Evolutionary conservation across 1,140 invertebrate species (phyloP).

Genomic region (Drosophila ercepeae): DNA sequence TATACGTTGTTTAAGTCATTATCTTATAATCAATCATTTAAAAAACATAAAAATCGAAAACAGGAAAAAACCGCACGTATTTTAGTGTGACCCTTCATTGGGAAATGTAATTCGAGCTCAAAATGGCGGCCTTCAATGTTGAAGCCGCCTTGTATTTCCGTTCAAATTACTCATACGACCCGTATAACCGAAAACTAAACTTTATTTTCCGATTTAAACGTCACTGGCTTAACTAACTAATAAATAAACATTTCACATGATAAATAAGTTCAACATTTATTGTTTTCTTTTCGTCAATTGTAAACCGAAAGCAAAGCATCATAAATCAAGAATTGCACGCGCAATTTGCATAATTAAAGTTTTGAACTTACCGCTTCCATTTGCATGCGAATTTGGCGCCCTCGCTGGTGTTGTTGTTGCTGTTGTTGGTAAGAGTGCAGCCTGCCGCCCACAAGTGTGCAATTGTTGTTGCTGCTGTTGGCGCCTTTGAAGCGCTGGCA

Average conservation of each 20-base stretch:
- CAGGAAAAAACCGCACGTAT: too few relatives aligned
- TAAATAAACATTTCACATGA: not conserved
- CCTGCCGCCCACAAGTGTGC: slow-evolving; percentile 31
- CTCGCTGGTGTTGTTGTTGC: slow-evolving; percentile 39
- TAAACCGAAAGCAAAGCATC: slow-evolving; percentile 22
- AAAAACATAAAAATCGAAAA: too few relatives aligned
- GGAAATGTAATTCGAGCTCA: not conserved
- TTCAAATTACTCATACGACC: not conserved
- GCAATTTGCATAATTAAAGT: slow-evolving; percentile 66
- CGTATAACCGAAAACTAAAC: not conserved
- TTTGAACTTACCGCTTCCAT: slow-evolving; percentile 63
- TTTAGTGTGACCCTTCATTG: not conserved
- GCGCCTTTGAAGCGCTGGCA: slow-evolving; percentile 72
- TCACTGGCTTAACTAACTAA: too few relatives aligned
- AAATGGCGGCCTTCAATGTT: not conserved
- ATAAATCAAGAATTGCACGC: slow-evolving; percentile 73
- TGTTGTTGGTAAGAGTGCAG: slow-evolving; percentile 42
- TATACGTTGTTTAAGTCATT: too few relatives aligned
- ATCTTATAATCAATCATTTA: too few relatives aligned
- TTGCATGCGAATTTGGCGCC: slow-evolving; percentile 54
- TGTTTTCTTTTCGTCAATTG: not conserved
- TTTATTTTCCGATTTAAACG: too few relatives aligned
- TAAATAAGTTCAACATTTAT: not conserved
- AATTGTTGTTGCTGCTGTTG: slow-evolving; percentile 29
- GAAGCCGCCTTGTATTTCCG: too few relatives aligned